These are phyloP conservation scores for Tetrax tetrax DNA, from an alignment of 2,113 vertebrate genomes.

Conservation along the genomic window DNA sequence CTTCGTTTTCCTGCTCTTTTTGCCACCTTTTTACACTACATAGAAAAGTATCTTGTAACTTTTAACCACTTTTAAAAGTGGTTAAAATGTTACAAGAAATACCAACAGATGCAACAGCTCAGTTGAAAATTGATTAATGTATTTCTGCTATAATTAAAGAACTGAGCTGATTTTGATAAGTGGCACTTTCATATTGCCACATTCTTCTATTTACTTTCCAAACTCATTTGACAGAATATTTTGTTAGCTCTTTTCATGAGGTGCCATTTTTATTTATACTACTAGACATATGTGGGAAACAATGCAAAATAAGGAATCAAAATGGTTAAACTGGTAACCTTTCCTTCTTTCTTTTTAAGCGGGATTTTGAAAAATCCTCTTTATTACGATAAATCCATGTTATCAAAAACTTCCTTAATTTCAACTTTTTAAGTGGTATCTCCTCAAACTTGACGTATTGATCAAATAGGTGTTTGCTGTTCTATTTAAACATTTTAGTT, in stretches of 20 bases:
- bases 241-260: neutral
- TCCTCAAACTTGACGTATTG: neutral
- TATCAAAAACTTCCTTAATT: neutral
- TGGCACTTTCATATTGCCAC: neutral
- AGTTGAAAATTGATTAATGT: neutral
- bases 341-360: neutral
- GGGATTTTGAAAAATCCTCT: neutral
- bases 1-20: neutral
- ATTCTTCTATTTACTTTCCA: neutral
- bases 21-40: neutral
- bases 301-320: neutral
- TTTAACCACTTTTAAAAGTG: too few species aligned
- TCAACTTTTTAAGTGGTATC: neutral
- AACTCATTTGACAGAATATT: neutral
- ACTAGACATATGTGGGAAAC: neutral
- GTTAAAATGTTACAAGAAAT: neutral
- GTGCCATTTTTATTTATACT: neutral
- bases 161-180: neutral
- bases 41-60: neutral
- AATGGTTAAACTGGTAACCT: neutral
- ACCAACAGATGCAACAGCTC: neutral
- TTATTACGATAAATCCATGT: neutral
- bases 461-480: neutral
- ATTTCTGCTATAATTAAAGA: neutral
- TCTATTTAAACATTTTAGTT: neutral